phyloP scores from a whole-genome alignment of 2,797 vertebrate species.

The Tolypeutes matacus region DNA sequence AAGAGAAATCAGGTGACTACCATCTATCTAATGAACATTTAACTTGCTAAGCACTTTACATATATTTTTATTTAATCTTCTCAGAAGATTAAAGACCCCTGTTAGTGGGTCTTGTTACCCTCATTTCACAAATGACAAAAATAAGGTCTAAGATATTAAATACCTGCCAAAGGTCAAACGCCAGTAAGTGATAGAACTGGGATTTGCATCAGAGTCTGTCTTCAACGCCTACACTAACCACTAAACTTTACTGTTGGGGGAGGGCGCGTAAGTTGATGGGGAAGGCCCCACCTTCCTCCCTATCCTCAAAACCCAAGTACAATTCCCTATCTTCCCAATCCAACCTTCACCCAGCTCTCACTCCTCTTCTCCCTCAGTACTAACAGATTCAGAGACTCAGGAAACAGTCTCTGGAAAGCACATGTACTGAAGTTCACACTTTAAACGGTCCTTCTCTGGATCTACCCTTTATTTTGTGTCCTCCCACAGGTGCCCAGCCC shows the following conservation, averaged over 20 bases:
- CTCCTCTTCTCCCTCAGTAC: neutral
- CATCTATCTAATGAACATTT: neutral
- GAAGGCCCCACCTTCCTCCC: neutral
- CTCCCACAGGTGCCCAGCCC: neutral
- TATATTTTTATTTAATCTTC: neutral
- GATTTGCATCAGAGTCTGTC: constrained; percentile 5
- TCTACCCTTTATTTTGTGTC: neutral
- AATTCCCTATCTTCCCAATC: neutral
- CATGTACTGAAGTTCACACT: neutral
- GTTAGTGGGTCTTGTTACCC: neutral
- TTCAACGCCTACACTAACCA: neutral
- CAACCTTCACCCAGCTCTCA: neutral
- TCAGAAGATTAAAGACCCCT: neutral
- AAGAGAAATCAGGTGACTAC: neutral
- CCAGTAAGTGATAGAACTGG: neutral
- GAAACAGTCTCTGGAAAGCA: neutral
- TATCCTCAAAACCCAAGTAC: constrained; percentile 21
- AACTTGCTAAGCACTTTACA: neutral
- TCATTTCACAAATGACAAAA: constrained; percentile 54
- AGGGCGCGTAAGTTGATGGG: neutral
- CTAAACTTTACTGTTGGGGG: neutral
- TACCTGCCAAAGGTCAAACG: constrained; percentile 1
- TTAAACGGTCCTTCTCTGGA: neutral
- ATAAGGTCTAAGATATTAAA: neutral
- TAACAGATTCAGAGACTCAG: neutral